Conservation (phyloP, 2,888 invertebrate genomes). For the Bruchidius siliquastri region DNA sequence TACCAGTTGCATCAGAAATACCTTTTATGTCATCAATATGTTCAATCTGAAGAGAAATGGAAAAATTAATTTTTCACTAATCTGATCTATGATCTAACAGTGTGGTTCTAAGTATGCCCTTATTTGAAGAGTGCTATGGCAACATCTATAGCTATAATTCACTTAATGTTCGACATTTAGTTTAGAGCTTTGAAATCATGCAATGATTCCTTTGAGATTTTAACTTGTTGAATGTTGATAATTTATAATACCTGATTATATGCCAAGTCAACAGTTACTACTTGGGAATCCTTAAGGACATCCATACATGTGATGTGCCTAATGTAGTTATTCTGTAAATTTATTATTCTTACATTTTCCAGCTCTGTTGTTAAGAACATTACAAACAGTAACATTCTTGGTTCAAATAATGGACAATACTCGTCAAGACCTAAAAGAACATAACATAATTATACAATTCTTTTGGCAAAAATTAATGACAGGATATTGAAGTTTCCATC, state of each 20-base stretch:
- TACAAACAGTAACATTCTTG: conserved; percentile 14
- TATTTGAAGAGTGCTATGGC: too few relatives aligned
- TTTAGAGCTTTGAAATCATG: too few relatives aligned
- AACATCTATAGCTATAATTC: too few relatives aligned
- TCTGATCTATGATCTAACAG: too few relatives aligned
- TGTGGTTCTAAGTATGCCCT: too few relatives aligned
- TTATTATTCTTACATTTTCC: conserved; percentile 5
- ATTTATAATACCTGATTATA: conserved; percentile 16
- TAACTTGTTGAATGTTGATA: too few relatives aligned
- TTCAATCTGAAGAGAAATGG: conserved; percentile 15
- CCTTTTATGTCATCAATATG: conserved; percentile 11
- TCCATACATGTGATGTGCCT: conserved; percentile 11
- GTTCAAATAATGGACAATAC: conserved; percentile 15
- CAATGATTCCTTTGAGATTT: too few relatives aligned
- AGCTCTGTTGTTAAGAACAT: conserved; percentile 8
- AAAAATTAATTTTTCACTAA: too few relatives aligned
- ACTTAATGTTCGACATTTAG: too few relatives aligned
- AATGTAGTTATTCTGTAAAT: conserved; percentile 16
- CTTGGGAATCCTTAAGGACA: conserved; percentile 6
- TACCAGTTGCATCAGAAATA: conserved; percentile 8
- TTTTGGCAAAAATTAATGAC: too few relatives aligned
- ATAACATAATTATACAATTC: too few relatives aligned
- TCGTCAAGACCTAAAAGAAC: conserved; percentile 17
- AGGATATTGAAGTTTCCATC: too few relatives aligned
- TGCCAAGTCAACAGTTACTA: conserved; percentile 14